These are phyloP conservation scores for Antheraea mylitta DNA, from an alignment of 1,140 invertebrate genomes.

Conservation along the genomic window DNA sequence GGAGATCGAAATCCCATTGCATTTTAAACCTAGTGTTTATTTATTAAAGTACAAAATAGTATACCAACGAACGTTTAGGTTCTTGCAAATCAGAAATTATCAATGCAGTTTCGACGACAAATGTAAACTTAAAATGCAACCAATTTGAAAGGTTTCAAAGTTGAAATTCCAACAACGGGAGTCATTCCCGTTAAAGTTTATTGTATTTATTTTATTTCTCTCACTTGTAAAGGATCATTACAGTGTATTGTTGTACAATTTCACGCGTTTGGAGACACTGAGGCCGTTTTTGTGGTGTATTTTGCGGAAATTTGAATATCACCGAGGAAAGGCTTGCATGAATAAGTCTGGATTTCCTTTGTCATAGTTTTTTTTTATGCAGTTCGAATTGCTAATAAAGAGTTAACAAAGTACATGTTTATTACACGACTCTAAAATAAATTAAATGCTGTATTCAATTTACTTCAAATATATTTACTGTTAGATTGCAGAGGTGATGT, in stretches of 20 bases:
- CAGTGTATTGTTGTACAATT: conserved; percentile 64
- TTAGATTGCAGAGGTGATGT: no score
- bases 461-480: no score
- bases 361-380: neutral
- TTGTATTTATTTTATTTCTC: conserved; percentile 60
- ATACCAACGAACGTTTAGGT: neutral
- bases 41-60: neutral
- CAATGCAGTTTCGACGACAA: neutral
- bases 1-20: neutral
- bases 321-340: conserved; percentile 40
- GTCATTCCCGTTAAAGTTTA: conserved; percentile 17
- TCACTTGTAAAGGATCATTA: conserved; percentile 64
- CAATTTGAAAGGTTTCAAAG: conserved; percentile 9
- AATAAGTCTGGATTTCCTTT: conserved; percentile 34
- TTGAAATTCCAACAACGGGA: conserved; percentile 28
- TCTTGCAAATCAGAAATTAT: conserved; percentile 8
- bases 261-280: conserved; percentile 69
- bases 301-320: conserved; percentile 52
- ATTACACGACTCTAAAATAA: no score
- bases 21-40: neutral
- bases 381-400: neutral
- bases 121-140: neutral
- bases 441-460: no score
- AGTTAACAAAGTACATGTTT: neutral
- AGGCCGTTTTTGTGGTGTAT: conserved; percentile 49